Evolutionary conservation across 2,888 invertebrate genomes (phyloP).

Genomic region (Octonoba sinensis): DNA sequence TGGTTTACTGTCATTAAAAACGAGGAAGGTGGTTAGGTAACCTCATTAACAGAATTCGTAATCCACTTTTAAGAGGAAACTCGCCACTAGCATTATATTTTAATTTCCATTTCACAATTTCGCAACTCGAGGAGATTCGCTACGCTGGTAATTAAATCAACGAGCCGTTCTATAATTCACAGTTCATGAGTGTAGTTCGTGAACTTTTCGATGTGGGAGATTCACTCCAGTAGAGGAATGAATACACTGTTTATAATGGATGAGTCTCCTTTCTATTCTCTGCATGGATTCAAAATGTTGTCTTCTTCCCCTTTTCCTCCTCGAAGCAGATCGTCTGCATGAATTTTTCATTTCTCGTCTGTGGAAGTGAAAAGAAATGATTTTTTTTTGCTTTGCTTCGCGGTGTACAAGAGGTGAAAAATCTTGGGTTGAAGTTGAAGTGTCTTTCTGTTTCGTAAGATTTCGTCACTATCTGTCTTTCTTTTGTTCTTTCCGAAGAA

Average conservation of each 20-base stretch:
- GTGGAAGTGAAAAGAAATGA: not conserved
- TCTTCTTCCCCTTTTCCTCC: too few species aligned
- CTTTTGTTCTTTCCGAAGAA: too few species aligned
- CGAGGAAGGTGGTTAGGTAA: too few species aligned
- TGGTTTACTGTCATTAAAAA: too few species aligned
- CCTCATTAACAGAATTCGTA: too few species aligned
- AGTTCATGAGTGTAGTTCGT: not conserved
- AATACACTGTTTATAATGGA: conserved; percentile 5
- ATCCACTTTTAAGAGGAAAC: too few species aligned
- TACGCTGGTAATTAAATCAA: conserved; percentile 50
- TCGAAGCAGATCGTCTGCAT: too few species aligned
- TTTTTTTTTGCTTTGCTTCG: not conserved
- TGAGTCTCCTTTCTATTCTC: not conserved
- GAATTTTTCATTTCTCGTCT: conserved; percentile 9
- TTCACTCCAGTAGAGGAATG: conserved; percentile 5
- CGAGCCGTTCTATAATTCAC: conserved; percentile 38
- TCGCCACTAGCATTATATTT: too few species aligned
- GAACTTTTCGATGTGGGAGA: not conserved
- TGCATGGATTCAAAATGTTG: too few species aligned
- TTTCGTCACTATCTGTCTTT: too few species aligned
- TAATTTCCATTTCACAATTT: too few species aligned
- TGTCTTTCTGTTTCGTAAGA: too few species aligned
- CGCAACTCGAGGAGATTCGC: conserved; percentile 33
- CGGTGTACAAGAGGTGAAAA: not conserved
- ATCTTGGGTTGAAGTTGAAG: not conserved